Base-by-base conservation (phyloP, 2,113 vertebrate species). In the Neodon shergylaensis region DNA sequence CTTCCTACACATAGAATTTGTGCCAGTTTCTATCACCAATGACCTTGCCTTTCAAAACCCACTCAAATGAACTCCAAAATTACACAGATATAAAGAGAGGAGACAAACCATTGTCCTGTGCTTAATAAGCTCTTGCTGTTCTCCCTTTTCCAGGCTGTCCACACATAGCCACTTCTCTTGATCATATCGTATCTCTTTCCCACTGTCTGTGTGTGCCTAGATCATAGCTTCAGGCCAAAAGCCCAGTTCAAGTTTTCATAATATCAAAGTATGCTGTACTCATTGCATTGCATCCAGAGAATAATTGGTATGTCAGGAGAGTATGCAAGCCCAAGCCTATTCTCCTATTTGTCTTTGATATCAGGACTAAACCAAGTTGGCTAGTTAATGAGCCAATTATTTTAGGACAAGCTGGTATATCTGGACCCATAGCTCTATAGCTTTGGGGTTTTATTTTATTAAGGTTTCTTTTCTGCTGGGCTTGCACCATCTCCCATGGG, bases 381-480 rank as follows among this genome's bases (percentile, higher is more conserved):
- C 68, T 92, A 90, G 58, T 97, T 96, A 86, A 93, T 95, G 83
- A 97, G 81, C 52, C 5, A 31, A n/a, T 94, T 98, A 91, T 81
- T 92, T 93, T 79, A 95, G 70, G 63, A 92, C 87, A 90, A 82
- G 70, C 36, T 26, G 47, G 36, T 84, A 95, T 54, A 39, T 94
- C 47, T 47, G 0, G 22, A 76, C 26, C 49, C 36, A 76, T 47
- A 22, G 28, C 9, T 47, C 10, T 95, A 88, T 58, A 95, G 70
- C 12, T 96, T 93, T 96, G 63, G 54, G 44, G 22, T 91, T 95
- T 92, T 90, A 70, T 96, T 96, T 94, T 97, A 97, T 97, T 91
- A 96, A 96, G 79, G 42, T 4, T 61, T 97, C 33, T 95, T 96
- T 97, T 96, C 74, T 94, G 84, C n/a, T 79, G 73, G 52, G 42